phyloP scores from a whole-genome alignment of 2,888 invertebrate genomes.

The Yponomeuta sedellus region DNA sequence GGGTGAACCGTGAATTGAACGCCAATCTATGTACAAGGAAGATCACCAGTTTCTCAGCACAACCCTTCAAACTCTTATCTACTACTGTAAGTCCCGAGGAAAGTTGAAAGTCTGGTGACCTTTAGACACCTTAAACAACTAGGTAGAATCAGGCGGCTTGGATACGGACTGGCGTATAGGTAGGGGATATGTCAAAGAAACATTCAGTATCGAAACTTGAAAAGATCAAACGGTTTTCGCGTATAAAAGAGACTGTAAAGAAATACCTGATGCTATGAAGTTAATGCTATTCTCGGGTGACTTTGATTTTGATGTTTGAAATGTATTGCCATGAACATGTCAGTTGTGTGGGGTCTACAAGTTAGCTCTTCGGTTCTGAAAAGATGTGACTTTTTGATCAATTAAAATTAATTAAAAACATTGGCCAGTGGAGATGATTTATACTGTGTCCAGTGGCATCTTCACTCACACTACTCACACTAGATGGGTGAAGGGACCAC shows the following conservation, averaged over 20 bases:
- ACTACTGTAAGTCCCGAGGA: not conserved
- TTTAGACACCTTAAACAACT: too few species aligned
- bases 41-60: not conserved
- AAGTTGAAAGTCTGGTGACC: not conserved
- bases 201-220: slow-evolving; percentile 60
- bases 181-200: slow-evolving; percentile 66
- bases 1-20: not conserved
- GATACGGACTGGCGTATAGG: slow-evolving; percentile 15
- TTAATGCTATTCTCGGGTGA: slow-evolving; percentile 15
- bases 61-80: not conserved
- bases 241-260: not conserved
- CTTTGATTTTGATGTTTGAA: slow-evolving; percentile 9
- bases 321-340: not conserved
- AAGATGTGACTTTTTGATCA: not conserved
- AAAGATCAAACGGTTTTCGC: slow-evolving; percentile 56
- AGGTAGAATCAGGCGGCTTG: too few species aligned
- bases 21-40: slow-evolving; percentile 2
- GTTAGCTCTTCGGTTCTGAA: not conserved
- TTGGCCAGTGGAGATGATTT: too few species aligned
- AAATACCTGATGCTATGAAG: not conserved
- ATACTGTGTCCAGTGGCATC: too few species aligned
- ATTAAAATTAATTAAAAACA: too few species aligned
- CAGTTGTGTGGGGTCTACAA: not conserved
- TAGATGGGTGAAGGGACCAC: too few species aligned
- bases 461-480: too few species aligned